Evolutionary conservation across 2,888 invertebrate species (phyloP), one percentile per base, ranked within the genome.

Genomic region (Pandemis heparana): DNA sequence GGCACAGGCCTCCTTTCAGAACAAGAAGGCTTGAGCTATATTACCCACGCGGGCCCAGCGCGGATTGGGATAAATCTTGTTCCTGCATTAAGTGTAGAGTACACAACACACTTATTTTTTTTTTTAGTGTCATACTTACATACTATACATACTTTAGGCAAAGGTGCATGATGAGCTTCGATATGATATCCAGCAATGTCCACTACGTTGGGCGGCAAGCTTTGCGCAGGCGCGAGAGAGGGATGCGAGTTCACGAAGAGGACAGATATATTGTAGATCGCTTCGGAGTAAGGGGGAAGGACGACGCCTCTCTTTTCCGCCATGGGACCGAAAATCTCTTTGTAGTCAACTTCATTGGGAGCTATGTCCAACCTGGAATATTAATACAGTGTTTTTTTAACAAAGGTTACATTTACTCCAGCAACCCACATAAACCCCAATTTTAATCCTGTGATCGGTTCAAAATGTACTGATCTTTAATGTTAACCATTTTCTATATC

Each of bases 101-200:
- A 32, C 23, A 4, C 23, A 32, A 4, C 23, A 32, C 23, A 32
- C 23, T 32, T 32, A 32, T 4, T 32, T 32, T 32, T 4, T 32
- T 32, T 32, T 32, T 32, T 32, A 32, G 23, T 32, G 23, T 23
- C 23, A 32, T 2, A 32, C 23, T 4, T 32, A 32, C 23, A 32
- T 32, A 32, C 23, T 32, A 32, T 32, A 32, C 23, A 32, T 80
- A 91, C 91, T 87, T 90, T 84, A 0, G 91, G 90, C 14, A 91
- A 73, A 0, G 87, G 82, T 0, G 83, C 79, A 0, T 78, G 74
- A 0, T 80, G 75, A 4, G 87, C 85, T 1, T 85, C 82, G 3
- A 90, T 88, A 72, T 91, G 90, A 61, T 85, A 91, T 0, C 91
- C 91, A 1, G 82, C 91, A 0, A 92, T 82, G 2, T 87, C 84